Percentiles rank a stretch among this genome's conserved stretches.
Evolutionary conservation across 2,797 vertebrate species (phyloP).

Genomic region (Balearica regulorum): DNA sequence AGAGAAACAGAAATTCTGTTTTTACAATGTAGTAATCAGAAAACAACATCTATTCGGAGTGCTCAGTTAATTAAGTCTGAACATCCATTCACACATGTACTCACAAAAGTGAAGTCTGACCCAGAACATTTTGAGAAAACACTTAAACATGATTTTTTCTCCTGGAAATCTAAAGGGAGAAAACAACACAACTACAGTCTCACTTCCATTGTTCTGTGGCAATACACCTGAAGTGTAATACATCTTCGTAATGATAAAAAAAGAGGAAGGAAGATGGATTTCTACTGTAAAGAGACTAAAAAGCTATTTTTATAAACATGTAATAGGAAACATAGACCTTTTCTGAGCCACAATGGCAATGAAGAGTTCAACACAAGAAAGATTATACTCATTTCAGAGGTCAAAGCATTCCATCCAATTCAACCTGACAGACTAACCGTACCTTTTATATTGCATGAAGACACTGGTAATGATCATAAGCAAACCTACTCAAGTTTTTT

Average conservation of each 20-base stretch:
- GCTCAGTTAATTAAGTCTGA: neutral
- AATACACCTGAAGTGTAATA: neutral
- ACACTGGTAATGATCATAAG: neutral
- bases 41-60: neutral
- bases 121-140: neutral
- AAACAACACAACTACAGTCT: neutral
- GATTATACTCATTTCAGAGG: neutral
- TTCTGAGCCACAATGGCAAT: neutral
- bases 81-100: neutral
- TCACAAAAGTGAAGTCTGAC: neutral
- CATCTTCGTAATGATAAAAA: neutral
- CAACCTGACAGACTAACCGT: neutral
- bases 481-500: neutral
- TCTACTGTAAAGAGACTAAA: neutral
- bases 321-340: neutral
- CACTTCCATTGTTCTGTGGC: neutral
- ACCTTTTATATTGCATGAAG: neutral
- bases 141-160: neutral
- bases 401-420: neutral
- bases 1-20: neutral
- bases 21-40: neutral
- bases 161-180: neutral
- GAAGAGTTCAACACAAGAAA: neutral
- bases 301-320: neutral
- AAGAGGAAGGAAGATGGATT: neutral